A percentile compares a stretch with the other conserved stretches of the same genome.
Conservation (phyloP, 2,113 vertebrate species). For the Centropristis striata region DNA sequence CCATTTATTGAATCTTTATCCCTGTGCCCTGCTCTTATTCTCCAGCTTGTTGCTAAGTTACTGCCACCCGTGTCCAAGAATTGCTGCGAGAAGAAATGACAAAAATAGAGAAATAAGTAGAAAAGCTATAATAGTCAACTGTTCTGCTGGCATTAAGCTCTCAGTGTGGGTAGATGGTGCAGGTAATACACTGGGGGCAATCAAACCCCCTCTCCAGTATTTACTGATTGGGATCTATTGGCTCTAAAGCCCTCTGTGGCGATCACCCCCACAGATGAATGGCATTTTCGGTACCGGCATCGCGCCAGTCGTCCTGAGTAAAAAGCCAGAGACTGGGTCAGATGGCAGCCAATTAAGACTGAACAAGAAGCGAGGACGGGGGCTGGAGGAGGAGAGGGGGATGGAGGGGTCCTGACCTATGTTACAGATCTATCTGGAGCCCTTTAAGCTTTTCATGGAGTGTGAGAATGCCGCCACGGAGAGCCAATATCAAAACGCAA, state of each 20-base stretch:
- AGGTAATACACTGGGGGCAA: constrained; percentile 54
- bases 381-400: not conserved
- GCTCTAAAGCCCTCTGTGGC: constrained; percentile 19
- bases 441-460: constrained; percentile 56
- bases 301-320: constrained; percentile 48
- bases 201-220: constrained; percentile 42
- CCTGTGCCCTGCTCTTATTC: constrained; percentile 56
- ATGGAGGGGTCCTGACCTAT: constrained; percentile 58
- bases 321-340: constrained; percentile 68
- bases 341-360: constrained; percentile 78
- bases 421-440: constrained; percentile 60
- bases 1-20: constrained; percentile 78
- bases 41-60: constrained; percentile 85
- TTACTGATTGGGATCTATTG: constrained; percentile 66
- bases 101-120: constrained; percentile 73
- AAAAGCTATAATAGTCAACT: constrained; percentile 67
- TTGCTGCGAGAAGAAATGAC: constrained; percentile 61
- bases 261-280: constrained; percentile 53
- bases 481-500: constrained; percentile 46
- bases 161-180: constrained; percentile 50
- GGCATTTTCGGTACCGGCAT: constrained; percentile 59
- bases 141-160: constrained; percentile 57
- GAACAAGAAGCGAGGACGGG: constrained; percentile 50
- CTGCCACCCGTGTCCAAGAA: constrained; percentile 75
- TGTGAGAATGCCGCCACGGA: constrained; percentile 23